Evolutionary conservation across 2,113 vertebrate genomes (phyloP), one percentile per base, ranked within the genome.

Genomic region (Bolborhynchus lineola): DNA sequence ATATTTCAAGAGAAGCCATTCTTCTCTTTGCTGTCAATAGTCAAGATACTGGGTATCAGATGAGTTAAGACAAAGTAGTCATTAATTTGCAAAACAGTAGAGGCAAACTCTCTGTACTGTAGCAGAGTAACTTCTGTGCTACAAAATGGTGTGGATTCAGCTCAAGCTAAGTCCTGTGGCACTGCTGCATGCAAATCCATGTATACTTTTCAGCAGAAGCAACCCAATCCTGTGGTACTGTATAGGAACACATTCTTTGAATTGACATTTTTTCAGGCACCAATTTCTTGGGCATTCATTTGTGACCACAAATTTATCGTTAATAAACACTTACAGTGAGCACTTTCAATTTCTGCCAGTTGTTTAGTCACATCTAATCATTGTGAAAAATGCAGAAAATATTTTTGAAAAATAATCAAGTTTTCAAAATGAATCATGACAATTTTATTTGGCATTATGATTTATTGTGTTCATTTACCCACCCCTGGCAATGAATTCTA

Each of bases 361-460:
- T 90, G 60, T 78, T 94, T 65, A 70, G 47, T 96, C 86, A 10
- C 31, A 69, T 86, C 47, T 81, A 81, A 96, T 97, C 39, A 91
- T 35, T 29, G 16, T 42, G 57, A 90, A 75, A 79, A 19, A 37
- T 78, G 75, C 9, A 71, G 74, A 88, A 92, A 95, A 55, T 44
- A 7, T 59, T 80, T 84, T 7, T 69, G 60, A 88, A 88, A 95
- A 90, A 72, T 86, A 52, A 81, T 1, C 19, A 21, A 39, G 15
- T 88, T 96, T 94, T 93, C 72, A 82, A 63, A 94, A 95, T 88
- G 17, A 46, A 76, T 89, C 41, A 60, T 90, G 91, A 92, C 92
- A 96, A 64, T 90, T 96, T 90, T 93, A 92, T 86, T 95, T 86
- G 72, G 47, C 21, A 82, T 88, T 90, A 46, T 88, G 90, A 95